Percentiles rank a stretch among this genome's conserved stretches.
Evolutionary conservation across 2,113 vertebrate genomes (phyloP).

Genomic region (Aegotheles bennettii): DNA sequence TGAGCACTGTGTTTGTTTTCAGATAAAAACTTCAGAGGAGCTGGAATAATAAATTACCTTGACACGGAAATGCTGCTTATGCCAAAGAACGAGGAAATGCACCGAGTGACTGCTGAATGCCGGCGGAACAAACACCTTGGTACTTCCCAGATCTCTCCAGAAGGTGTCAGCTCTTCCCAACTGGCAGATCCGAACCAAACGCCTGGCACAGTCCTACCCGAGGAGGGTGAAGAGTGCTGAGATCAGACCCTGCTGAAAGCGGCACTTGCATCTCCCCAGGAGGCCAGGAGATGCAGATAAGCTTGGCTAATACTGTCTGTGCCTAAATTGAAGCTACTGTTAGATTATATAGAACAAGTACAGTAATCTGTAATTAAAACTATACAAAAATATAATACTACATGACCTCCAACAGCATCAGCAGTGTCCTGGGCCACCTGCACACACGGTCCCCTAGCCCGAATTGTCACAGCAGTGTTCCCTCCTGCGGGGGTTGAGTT

Average conservation of each 20-base stretch:
- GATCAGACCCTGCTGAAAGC: too few relatives aligned
- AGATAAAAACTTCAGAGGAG: background rate
- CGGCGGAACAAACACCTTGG: background rate
- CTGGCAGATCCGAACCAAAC: background rate
- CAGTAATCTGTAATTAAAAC: background rate
- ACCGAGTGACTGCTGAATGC: background rate
- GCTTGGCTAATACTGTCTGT: background rate
- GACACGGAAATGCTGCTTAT: background rate
- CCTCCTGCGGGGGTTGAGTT: too few relatives aligned
- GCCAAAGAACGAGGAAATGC: background rate
- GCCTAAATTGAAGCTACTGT: background rate
- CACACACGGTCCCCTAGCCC: background rate
- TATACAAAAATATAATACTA: background rate
- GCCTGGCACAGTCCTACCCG: too few relatives aligned
- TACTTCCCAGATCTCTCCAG: background rate
- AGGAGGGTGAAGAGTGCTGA: too few relatives aligned
- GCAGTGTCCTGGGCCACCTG: background rate
- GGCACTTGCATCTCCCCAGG: too few relatives aligned
- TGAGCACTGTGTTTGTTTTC: background rate
- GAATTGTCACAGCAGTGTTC: too few relatives aligned
- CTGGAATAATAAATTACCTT: background rate
- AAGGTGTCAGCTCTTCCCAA: background rate
- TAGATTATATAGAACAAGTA: background rate
- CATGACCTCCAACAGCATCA: background rate
- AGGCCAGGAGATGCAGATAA: rapidly evolving